Evolutionary conservation across 1,140 invertebrate genomes (phyloP).

Genomic region (Mesaphorura yosii): DNA sequence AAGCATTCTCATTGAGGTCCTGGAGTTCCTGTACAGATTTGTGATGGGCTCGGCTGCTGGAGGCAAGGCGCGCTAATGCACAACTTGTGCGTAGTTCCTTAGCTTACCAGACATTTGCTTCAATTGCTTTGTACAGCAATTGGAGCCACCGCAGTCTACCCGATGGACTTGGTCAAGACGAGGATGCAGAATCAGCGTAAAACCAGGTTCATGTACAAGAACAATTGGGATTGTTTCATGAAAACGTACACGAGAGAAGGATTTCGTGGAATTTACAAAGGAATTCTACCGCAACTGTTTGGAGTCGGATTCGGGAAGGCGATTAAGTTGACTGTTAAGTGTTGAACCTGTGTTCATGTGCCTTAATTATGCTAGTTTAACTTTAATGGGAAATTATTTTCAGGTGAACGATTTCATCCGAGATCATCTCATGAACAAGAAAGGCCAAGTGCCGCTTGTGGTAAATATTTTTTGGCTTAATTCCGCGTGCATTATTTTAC

Average conservation of each 20-base stretch:
- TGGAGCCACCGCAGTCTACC: slow-evolving; percentile 17
- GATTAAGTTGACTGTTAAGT: slow-evolving; percentile 15
- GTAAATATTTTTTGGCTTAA: no score
- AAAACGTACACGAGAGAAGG: slow-evolving; percentile 12
- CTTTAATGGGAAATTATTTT: slow-evolving; percentile 35
- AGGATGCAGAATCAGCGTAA: slow-evolving; percentile 18
- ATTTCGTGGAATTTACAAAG: slow-evolving; percentile 11
- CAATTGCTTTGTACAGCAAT: slow-evolving; percentile 5
- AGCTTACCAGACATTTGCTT: not conserved
- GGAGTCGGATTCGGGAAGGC: slow-evolving; percentile 19
- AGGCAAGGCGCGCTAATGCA: no score
- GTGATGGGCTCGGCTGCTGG: slow-evolving; percentile 16
- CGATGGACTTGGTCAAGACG: slow-evolving; percentile 22
- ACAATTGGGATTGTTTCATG: slow-evolving; percentile 20
- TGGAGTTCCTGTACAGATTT: slow-evolving; percentile 20
- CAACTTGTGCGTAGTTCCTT: no score
- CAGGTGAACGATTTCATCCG: slow-evolving; percentile 84
- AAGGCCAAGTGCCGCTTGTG: slow-evolving; percentile 74
- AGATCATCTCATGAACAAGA: slow-evolving; percentile 84
- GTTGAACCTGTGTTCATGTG: not conserved
- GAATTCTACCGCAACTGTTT: slow-evolving; percentile 16
- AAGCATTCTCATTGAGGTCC: slow-evolving; percentile 14
- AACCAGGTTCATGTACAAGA: slow-evolving; percentile 12
- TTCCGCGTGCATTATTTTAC: no score
- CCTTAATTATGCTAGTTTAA: not conserved